Conservation (phyloP, 1,140 invertebrate genomes). For the Pseudomyrmex pallidus region DNA sequence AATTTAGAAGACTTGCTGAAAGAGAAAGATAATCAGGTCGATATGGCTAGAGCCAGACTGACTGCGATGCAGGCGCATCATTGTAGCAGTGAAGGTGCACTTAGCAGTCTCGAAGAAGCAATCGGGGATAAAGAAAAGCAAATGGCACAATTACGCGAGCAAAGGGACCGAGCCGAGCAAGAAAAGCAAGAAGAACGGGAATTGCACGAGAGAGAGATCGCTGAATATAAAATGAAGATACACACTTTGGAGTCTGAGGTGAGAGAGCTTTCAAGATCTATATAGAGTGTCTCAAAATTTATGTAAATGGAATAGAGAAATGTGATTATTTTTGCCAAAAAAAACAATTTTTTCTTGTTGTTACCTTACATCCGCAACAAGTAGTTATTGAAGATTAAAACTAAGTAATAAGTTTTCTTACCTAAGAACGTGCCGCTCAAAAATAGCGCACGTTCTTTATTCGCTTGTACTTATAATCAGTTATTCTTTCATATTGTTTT, state of each 20-base stretch:
- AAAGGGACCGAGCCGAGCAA: constrained; percentile 97
- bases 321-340: too few species aligned
- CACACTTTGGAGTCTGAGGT: constrained; percentile 95
- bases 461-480: too few species aligned
- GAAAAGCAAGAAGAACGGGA: constrained; percentile 98
- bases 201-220: constrained; percentile 96
- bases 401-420: too few species aligned
- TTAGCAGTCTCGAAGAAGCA: constrained; percentile 97
- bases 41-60: constrained; percentile 95
- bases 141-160: constrained; percentile 95
- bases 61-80: constrained; percentile 97
- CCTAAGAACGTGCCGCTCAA: too few species aligned
- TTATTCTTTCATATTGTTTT: too few species aligned
- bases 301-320: too few species aligned
- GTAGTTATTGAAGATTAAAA: too few species aligned
- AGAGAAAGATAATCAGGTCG: constrained; percentile 99
- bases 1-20: constrained; percentile 98
- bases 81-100: constrained; percentile 95
- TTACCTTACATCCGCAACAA: too few species aligned
- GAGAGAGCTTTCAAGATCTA: not conserved
- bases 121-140: constrained; percentile 99
- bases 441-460: too few species aligned
- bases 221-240: constrained; percentile 97
- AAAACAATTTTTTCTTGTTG: too few species aligned
- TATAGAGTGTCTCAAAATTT: too few species aligned